Percentiles rank a stretch among this genome's conserved stretches.
Conservation (phyloP, 2,797 vertebrate genomes). For the Emys orbicularis region DNA sequence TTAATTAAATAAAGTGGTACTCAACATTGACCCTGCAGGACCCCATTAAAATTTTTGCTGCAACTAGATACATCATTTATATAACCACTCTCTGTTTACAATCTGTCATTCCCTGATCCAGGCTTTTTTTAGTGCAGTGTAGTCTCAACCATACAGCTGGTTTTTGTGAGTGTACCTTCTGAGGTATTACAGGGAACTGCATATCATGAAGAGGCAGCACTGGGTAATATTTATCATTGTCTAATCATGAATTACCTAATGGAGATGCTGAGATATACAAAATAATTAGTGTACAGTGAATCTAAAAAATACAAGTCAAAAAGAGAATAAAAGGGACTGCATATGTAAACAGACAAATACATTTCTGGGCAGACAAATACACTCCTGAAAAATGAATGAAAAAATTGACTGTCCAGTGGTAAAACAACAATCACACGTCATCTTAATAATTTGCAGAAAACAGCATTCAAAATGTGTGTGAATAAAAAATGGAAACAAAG, state of each 20-base stretch:
- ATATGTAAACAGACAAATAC: neutral
- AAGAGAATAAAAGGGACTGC: neutral
- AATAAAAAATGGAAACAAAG: neutral
- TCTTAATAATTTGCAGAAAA: neutral
- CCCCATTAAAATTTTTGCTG: neutral
- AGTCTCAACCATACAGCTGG: neutral
- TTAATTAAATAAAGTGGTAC: constrained; percentile 5
- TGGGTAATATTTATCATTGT: neutral
- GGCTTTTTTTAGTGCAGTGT: neutral
- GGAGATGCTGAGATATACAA: neutral
- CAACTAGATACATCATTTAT: neutral
- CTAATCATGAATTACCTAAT: neutral
- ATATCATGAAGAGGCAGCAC: neutral
- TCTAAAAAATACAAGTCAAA: neutral
- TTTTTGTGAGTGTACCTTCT: neutral
- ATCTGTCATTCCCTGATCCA: neutral
- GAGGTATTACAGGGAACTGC: neutral
- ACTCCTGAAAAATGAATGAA: neutral
- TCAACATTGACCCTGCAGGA: neutral
- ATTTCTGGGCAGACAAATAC: neutral
- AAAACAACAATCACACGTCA: neutral
- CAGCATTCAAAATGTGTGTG: neutral
- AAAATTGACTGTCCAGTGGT: neutral
- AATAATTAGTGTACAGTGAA: neutral
- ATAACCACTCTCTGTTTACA: neutral